Conservation (phyloP, 2,797 vertebrate genomes). For the Enteromius afrohamiltoni region DNA sequence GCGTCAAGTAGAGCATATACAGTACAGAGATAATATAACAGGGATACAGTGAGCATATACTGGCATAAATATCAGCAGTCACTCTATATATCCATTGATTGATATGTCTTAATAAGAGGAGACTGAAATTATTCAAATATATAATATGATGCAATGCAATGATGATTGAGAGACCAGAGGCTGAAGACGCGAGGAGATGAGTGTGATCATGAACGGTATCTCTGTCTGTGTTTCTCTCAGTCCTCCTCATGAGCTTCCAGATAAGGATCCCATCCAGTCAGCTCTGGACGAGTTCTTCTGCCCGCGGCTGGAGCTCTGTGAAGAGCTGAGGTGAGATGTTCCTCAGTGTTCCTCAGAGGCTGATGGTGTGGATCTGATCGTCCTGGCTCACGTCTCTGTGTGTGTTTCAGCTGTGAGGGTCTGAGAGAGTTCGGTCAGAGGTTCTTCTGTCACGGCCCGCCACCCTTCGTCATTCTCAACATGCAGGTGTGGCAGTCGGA, state of each 20-base stretch:
- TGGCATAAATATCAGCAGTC: not conserved
- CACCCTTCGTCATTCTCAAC: slow-evolving; percentile 90
- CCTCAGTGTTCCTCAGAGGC: not conserved
- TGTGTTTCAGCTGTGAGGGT: slow-evolving; percentile 67
- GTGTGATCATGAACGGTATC: no score
- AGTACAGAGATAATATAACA: no score
- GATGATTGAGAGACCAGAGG: no score
- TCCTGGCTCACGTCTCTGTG: not conserved
- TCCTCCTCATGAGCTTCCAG: slow-evolving; percentile 85
- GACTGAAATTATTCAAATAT: not conserved
- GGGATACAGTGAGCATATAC: not conserved
- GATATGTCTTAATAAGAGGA: not conserved
- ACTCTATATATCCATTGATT: not conserved
- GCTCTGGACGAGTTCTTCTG: slow-evolving; percentile 88
- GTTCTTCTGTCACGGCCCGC: slow-evolving; percentile 85
- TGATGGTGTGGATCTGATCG: not conserved
- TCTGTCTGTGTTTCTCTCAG: slow-evolving; percentile 64
- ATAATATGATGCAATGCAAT: no score
- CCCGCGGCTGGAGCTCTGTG: slow-evolving; percentile 82
- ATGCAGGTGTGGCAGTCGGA: slow-evolving; percentile 93
- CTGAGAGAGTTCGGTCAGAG: slow-evolving; percentile 85
- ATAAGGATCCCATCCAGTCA: slow-evolving; percentile 85
- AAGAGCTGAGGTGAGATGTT: slow-evolving; percentile 79
- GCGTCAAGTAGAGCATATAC: slow-evolving; percentile 73
- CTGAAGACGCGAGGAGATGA: no score